phyloP scores from a whole-genome alignment of 2,888 invertebrate genomes.

The Brachynemurus nebulosus region DNA sequence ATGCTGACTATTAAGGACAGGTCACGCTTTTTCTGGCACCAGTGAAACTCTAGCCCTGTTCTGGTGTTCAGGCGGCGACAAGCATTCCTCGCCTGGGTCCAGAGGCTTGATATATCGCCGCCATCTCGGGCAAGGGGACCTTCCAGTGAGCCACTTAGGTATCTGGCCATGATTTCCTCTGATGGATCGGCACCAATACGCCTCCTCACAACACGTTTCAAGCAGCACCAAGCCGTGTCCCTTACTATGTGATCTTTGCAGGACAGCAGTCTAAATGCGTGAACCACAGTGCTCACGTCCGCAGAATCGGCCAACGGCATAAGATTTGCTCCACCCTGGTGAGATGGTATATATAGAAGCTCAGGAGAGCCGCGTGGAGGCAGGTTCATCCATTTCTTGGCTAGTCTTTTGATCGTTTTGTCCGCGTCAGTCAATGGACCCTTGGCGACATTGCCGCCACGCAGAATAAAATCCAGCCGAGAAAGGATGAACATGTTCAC shows the following conservation, averaged over 20 bases:
- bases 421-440: slow-evolving; percentile 19
- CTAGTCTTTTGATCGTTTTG: slow-evolving; percentile 15
- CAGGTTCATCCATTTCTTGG: slow-evolving; percentile 23
- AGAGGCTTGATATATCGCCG: slow-evolving; percentile 15
- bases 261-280: slow-evolving; percentile 23
- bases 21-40: slow-evolving; percentile 12
- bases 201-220: slow-evolving; percentile 15
- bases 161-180: slow-evolving; percentile 17
- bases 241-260: slow-evolving; percentile 17
- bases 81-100: slow-evolving; percentile 19
- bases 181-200: slow-evolving; percentile 12
- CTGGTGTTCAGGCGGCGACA: slow-evolving; percentile 11
- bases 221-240: slow-evolving; percentile 16
- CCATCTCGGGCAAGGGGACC: slow-evolving; percentile 15
- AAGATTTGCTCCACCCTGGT: slow-evolving; percentile 22
- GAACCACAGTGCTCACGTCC: slow-evolving; percentile 21
- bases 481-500: slow-evolving; percentile 20
- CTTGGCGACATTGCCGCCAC: slow-evolving; percentile 21
- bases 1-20: slow-evolving; percentile 9
- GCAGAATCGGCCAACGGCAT: slow-evolving; percentile 22
- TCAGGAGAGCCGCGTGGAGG: slow-evolving; percentile 23
- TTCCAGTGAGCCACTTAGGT: slow-evolving; percentile 19
- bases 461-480: slow-evolving; percentile 21
- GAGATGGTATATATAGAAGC: slow-evolving; percentile 17
- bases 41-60: slow-evolving; percentile 17